Conservation (phyloP, 2,888 invertebrate species). For the Megamerina dolium region DNA sequence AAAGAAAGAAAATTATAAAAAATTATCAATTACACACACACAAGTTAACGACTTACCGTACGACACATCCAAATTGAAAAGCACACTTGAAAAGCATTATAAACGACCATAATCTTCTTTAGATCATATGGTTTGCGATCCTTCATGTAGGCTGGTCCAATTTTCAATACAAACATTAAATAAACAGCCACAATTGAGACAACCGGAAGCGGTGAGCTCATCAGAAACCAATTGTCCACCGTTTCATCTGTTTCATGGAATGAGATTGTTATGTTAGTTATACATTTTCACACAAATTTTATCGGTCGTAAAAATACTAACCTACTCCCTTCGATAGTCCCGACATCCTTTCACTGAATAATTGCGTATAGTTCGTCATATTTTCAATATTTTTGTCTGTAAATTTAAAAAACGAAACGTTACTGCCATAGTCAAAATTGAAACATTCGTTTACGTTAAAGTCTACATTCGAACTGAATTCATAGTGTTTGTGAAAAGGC, state of each 20-base stretch:
- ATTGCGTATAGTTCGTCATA: conserved; percentile 42
- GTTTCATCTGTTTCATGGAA: conserved; percentile 60
- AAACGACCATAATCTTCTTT: conserved; percentile 65
- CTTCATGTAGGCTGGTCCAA: conserved; percentile 71
- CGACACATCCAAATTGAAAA: conserved; percentile 68
- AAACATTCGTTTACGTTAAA: conserved; percentile 23
- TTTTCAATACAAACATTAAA: conserved; percentile 66
- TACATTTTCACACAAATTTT: no score
- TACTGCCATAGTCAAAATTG: background rate
- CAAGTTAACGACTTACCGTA: conserved; percentile 30
- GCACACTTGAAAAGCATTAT: conserved; percentile 83
- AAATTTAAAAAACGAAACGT: conserved; percentile 6
- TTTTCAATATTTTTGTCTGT: conserved; percentile 2
- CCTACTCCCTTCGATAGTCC: conserved; percentile 42
- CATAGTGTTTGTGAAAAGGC: conserved; percentile 1
- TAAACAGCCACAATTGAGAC: conserved; percentile 60
- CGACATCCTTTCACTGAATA: conserved; percentile 42
- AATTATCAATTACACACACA: background rate
- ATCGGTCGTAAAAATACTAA: conserved; percentile 29
- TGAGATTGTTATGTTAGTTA: no score
- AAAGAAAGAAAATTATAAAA: background rate
- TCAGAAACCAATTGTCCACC: conserved; percentile 71
- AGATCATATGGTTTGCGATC: conserved; percentile 68
- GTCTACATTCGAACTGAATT: conserved; percentile 10
- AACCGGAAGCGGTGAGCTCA: conserved; percentile 69